Conservation (phyloP, 2,888 invertebrate species). For the Spatulosminthurus flaviceps region DNA sequence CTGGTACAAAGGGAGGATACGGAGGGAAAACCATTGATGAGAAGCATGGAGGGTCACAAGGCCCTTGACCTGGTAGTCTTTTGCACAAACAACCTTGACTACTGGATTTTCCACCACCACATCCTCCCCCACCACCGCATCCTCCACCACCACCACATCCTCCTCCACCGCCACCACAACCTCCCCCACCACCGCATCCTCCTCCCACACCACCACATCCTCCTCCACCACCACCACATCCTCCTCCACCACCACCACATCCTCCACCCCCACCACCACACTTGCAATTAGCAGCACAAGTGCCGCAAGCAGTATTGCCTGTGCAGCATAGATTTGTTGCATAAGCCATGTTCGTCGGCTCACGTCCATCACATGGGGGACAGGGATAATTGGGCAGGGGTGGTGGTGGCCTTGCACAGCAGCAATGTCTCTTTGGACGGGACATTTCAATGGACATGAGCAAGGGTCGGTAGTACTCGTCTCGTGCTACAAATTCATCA, state of each 20-base stretch:
- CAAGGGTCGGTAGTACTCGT: conserved; percentile 21
- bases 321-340: too few species aligned
- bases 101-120: not conserved
- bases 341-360: too few species aligned
- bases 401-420: not conserved
- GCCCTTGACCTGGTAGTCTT: conserved; percentile 30
- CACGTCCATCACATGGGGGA: not conserved
- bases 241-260: not conserved
- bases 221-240: not conserved
- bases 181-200: not conserved
- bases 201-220: not conserved
- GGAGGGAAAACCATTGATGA: conserved; percentile 24
- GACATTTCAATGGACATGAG: conserved; percentile 20
- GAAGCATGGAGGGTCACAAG: conserved; percentile 33
- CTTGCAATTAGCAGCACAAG: not conserved
- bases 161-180: not conserved
- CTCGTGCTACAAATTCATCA: conserved; percentile 1
- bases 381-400: not conserved
- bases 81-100: not conserved
- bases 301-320: not conserved
- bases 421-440: conserved; percentile 19
- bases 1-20: conserved; percentile 19
- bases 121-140: not conserved
- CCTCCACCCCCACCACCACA: not conserved
- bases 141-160: conserved; percentile 6